These are phyloP conservation scores for Hippocampus abdominalis DNA, from an alignment of 2,113 vertebrate species.

Conservation along the genomic window DNA sequence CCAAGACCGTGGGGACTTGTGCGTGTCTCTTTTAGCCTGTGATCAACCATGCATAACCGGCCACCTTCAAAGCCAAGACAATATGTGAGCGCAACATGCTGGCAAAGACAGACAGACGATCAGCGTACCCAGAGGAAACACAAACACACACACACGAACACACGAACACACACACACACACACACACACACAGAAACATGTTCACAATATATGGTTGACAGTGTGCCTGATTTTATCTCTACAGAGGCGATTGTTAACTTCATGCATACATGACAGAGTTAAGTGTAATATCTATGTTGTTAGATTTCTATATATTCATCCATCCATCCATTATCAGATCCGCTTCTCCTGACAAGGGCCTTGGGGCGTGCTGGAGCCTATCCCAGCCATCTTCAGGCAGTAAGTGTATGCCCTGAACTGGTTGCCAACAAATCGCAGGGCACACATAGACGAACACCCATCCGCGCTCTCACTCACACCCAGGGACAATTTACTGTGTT, in stretches of 20 bases:
- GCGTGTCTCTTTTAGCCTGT: conserved; percentile 48
- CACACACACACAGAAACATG: conserved; percentile 37
- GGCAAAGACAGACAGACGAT: conserved; percentile 38
- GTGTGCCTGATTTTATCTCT: conserved; percentile 36
- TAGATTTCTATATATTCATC: conserved; percentile 22
- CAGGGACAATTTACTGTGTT: no score
- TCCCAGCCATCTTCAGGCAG: no score
- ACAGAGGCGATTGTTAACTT: conserved; percentile 23
- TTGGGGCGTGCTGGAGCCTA: no score
- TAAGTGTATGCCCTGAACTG: no score
- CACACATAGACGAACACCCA: no score
- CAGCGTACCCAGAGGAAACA: conserved; percentile 40
- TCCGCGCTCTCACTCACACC: no score
- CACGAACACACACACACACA: conserved; percentile 32
- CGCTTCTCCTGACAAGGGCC: no score
- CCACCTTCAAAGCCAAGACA: conserved; percentile 66
- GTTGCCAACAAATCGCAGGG: no score
- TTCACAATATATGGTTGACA: conserved; percentile 29
- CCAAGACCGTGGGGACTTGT: conserved; percentile 46
- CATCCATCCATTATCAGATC: no score
- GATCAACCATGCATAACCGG: conserved; percentile 73
- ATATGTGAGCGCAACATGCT: conserved; percentile 42
- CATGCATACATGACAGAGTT: conserved; percentile 44
- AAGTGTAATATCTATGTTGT: conserved; percentile 26
- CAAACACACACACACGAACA: conserved; percentile 37